These are phyloP conservation scores for Pelusios castaneus DNA, from an alignment of 2,113 vertebrate species.

Conservation along the genomic window DNA sequence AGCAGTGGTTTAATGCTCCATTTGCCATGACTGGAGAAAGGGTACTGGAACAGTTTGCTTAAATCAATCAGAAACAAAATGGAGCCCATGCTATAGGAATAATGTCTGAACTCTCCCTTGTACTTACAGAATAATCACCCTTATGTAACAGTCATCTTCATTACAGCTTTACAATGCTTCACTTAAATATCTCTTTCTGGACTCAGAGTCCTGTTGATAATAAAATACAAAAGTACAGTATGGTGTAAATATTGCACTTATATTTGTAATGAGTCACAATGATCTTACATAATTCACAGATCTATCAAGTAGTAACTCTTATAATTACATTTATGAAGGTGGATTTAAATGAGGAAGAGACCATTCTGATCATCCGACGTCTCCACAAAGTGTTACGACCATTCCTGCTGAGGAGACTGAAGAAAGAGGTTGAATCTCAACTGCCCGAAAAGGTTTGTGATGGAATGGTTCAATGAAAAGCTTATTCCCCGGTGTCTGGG, in stretches of 20 bases:
- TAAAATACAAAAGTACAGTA: background rate
- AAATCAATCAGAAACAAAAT: background rate
- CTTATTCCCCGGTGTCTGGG: background rate
- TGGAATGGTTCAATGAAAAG: background rate
- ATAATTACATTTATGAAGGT: conserved; percentile 78
- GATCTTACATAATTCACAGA: background rate
- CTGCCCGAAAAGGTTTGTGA: conserved; percentile 93
- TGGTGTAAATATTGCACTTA: background rate
- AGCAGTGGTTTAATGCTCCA: conserved; percentile 98
- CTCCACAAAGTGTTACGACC: conserved; percentile 96
- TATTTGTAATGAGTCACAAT: background rate
- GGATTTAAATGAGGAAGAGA: conserved; percentile 97
- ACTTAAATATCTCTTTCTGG: background rate
- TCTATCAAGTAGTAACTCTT: background rate
- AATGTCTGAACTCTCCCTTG: background rate
- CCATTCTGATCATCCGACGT: conserved; percentile 96
- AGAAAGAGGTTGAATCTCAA: conserved; percentile 98
- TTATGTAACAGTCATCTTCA: background rate
- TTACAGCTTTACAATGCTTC: background rate
- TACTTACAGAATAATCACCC: background rate
- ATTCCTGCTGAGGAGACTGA: conserved; percentile 92
- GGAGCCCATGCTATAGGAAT: background rate
- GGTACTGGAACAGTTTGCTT: conserved; percentile 72
- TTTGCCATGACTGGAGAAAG: conserved; percentile 99
- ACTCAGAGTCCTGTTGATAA: background rate